Evolutionary conservation across 2,797 vertebrate species (phyloP).

Genomic region (Myotis daubentonii): DNA sequence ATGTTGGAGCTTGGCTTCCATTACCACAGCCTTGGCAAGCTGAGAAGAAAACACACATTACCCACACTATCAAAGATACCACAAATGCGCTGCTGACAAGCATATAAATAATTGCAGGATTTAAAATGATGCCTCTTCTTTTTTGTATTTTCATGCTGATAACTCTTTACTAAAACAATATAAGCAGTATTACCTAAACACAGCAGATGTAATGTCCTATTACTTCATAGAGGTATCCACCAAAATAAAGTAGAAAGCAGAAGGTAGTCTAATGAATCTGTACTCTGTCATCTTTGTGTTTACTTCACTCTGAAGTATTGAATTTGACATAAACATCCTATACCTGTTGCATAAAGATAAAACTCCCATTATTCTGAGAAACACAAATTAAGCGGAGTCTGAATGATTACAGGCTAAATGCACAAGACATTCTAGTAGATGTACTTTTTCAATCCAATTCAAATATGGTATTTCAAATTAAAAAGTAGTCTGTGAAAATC

Average conservation of each 20-base stretch:
- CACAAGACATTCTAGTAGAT: constrained; percentile 15
- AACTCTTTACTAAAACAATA: constrained; percentile 31
- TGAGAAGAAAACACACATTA: constrained; percentile 68
- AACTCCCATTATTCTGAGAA: constrained; percentile 49
- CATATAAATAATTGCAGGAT: constrained; percentile 69
- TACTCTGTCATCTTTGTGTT: constrained; percentile 29
- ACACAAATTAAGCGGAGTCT: constrained; percentile 28
- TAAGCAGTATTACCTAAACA: constrained; percentile 60
- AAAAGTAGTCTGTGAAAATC: neutral
- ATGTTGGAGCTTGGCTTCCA: constrained; percentile 71
- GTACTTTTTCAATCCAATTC: constrained; percentile 26
- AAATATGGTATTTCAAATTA: constrained; percentile 45
- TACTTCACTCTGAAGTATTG: constrained; percentile 21
- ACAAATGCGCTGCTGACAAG: constrained; percentile 48
- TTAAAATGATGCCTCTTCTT: constrained; percentile 71
- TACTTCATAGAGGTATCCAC: constrained; percentile 38
- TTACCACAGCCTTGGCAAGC: constrained; percentile 68
- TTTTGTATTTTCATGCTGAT: constrained; percentile 56
- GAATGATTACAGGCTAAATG: constrained; percentile 25
- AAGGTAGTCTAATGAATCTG: constrained; percentile 23
- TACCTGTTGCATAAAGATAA: constrained; percentile 1
- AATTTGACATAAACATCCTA: constrained; percentile 46
- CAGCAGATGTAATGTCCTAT: constrained; percentile 64
- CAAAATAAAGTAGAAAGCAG: constrained; percentile 28
- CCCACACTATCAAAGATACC: constrained; percentile 66